Evolutionary conservation across 2,888 invertebrate genomes (phyloP).

Genomic region (Phalangium opilio): DNA sequence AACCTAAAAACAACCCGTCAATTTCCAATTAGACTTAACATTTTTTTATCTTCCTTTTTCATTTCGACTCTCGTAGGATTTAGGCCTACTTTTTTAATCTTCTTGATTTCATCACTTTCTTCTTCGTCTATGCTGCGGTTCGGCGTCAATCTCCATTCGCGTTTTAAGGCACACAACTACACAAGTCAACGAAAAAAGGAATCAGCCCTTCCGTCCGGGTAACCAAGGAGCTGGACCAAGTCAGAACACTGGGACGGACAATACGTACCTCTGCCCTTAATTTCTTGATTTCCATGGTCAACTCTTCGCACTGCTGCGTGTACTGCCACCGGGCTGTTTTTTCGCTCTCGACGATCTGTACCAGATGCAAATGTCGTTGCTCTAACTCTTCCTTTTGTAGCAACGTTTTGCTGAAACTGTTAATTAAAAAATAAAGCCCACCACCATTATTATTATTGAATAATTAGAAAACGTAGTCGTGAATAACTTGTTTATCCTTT

Average conservation of each 20-base stretch:
- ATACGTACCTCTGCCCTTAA: conserved; percentile 59
- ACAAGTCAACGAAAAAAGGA: background rate
- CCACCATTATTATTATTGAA: conserved; percentile 1
- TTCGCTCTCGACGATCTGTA: conserved; percentile 73
- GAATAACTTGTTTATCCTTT: too few species aligned
- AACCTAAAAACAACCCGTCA: too few species aligned
- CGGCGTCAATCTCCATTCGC: conserved; percentile 50
- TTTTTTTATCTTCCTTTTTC: background rate
- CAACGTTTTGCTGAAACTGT: conserved; percentile 70
- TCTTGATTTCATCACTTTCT: conserved; percentile 58
- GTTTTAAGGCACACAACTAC: conserved; percentile 63
- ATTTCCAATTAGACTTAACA: background rate
- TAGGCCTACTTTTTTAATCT: conserved; percentile 55
- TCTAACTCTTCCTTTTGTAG: conserved; percentile 80
- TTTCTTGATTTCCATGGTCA: conserved; percentile 74
- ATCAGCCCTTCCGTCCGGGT: too few species aligned
- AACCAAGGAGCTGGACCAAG: too few species aligned
- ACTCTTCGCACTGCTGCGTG: conserved; percentile 77
- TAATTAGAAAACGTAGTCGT: background rate
- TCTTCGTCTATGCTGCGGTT: conserved; percentile 23
- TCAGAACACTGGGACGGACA: too few species aligned
- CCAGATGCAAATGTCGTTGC: conserved; percentile 74
- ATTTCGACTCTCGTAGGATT: too few species aligned
- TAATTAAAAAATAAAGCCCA: conserved; percentile 1
- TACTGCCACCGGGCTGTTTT: conserved; percentile 86